phyloP scores from a whole-genome alignment of 1,140 invertebrate genomes.

The Scaptomyza pallida region DNA sequence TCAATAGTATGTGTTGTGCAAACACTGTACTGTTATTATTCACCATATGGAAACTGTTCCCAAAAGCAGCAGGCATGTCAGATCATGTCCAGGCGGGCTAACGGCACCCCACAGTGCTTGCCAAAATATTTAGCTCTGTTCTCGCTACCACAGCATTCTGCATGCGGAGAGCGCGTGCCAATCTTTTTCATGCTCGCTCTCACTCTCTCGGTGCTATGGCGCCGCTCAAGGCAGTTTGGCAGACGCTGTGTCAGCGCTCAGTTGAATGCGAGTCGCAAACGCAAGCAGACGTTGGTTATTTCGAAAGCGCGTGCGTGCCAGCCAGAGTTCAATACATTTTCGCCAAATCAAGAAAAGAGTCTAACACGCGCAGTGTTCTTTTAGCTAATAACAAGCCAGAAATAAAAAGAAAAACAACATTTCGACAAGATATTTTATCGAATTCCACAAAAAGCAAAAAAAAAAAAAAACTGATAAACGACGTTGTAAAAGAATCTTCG shows the following conservation, averaged over 20 bases:
- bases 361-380: constrained; percentile 16
- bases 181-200: not conserved
- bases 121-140: constrained; percentile 37
- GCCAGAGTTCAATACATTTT: constrained; percentile 5
- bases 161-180: constrained; percentile 23
- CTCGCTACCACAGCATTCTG: not conserved
- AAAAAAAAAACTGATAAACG: constrained; percentile 35
- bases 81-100: constrained; percentile 16
- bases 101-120: constrained; percentile 28
- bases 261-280: constrained; percentile 50
- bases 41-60: constrained; percentile 8
- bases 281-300: constrained; percentile 48
- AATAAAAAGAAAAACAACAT: constrained; percentile 9
- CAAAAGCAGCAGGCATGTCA: constrained; percentile 10
- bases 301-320: constrained; percentile 60
- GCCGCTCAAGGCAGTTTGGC: constrained; percentile 28
- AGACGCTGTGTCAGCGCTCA: constrained; percentile 41
- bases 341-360: not conserved
- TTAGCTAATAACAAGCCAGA: not conserved
- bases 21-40: not conserved
- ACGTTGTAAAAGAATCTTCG: constrained; percentile 17
- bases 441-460: constrained; percentile 14
- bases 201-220: constrained; percentile 25
- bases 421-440: constrained; percentile 42
- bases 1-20: constrained; percentile 2